These are phyloP conservation scores for Columba livia DNA, from an alignment of 2,113 vertebrate genomes.

Conservation along the genomic window DNA sequence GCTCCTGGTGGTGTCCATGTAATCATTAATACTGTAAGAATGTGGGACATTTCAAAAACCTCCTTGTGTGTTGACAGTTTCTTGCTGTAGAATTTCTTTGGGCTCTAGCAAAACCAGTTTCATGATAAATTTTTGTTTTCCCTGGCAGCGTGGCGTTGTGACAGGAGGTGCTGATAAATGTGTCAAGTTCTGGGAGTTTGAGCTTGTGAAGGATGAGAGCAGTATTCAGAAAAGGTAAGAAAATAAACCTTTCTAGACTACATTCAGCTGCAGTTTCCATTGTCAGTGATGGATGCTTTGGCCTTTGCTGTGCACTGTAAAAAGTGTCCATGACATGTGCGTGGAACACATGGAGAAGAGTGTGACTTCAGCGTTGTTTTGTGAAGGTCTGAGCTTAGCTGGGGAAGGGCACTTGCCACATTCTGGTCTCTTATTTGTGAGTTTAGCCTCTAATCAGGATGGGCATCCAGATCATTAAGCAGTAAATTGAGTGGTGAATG, in stretches of 20 bases:
- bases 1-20: neutral
- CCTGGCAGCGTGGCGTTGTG: conserved; percentile 87
- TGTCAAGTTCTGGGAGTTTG: conserved; percentile 98
- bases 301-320: neutral
- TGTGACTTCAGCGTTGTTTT: neutral
- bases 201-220: conserved; percentile 86
- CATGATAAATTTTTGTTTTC: neutral
- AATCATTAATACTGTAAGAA: neutral
- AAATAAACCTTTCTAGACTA: neutral
- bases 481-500: neutral
- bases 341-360: neutral
- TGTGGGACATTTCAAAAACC: neutral
- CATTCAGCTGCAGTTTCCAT: neutral
- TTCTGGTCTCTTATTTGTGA: neutral
- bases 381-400: neutral
- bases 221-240: conserved; percentile 85
- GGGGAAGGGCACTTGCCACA: neutral
- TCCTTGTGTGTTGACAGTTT: neutral
- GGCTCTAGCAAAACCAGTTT: neutral
- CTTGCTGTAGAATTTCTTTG: neutral
- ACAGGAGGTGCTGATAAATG: conserved; percentile 93
- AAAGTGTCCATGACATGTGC: neutral
- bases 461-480: neutral
- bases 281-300: neutral
- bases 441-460: neutral